Evolutionary conservation across 2,797 vertebrate species (phyloP).

Genomic region (Atherinosoma microstoma): DNA sequence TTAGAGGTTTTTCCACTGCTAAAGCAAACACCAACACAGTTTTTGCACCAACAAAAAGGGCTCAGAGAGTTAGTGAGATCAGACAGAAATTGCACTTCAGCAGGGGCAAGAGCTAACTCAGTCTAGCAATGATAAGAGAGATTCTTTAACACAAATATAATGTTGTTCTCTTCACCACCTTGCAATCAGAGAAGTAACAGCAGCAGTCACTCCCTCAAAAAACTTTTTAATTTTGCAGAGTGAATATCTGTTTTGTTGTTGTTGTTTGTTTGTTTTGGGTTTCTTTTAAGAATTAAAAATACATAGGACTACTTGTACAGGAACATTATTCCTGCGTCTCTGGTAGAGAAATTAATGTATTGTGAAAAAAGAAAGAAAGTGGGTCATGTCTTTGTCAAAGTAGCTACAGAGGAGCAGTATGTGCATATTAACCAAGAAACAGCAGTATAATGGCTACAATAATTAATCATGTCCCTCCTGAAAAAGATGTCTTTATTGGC

Average conservation of each 20-base stretch:
- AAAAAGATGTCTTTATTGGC: slow-evolving; percentile 75
- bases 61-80: slow-evolving; percentile 53
- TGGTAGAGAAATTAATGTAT: slow-evolving; percentile 31
- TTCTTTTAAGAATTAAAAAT: slow-evolving; percentile 56
- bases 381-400: slow-evolving; percentile 61
- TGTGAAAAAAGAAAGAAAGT: slow-evolving; percentile 50
- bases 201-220: slow-evolving; percentile 23
- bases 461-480: slow-evolving; percentile 55
- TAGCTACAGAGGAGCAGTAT: slow-evolving; percentile 44
- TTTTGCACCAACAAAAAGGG: slow-evolving; percentile 64
- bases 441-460: slow-evolving; percentile 61
- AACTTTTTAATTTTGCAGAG: slow-evolving; percentile 12
- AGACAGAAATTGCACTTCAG: slow-evolving; percentile 13
- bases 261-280: background rate
- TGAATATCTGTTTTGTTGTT: background rate
- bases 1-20: slow-evolving; percentile 57
- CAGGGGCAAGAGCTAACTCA: slow-evolving; percentile 24
- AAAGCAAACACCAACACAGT: slow-evolving; percentile 72
- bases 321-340: slow-evolving; percentile 28
- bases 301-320: slow-evolving; percentile 35
- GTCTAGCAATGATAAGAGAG: slow-evolving; percentile 10
- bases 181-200: slow-evolving; percentile 13
- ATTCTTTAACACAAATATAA: slow-evolving; percentile 21
- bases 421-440: slow-evolving; percentile 55
- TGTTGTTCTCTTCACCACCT: slow-evolving; percentile 8